A percentile compares a stretch with the other conserved stretches of the same genome.
phyloP scores from a whole-genome alignment of 2,797 vertebrate species.

The Coluber constrictor region DNA sequence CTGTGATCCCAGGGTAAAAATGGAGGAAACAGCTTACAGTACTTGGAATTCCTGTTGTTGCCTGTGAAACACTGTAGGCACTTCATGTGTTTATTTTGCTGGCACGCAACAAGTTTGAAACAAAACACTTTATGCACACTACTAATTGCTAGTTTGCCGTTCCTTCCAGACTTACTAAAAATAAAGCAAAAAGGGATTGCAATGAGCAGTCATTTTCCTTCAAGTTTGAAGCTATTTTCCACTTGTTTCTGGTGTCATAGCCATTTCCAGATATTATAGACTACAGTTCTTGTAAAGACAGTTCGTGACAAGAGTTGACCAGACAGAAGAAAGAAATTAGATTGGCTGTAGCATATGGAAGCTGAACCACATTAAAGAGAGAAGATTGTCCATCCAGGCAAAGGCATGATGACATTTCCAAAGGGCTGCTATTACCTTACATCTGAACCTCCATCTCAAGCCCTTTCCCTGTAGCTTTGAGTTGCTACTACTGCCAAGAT shows the following conservation, averaged over 20 bases:
- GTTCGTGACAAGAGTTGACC: neutral
- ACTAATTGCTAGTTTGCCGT: neutral
- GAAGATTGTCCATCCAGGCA: neutral
- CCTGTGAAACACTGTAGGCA: neutral
- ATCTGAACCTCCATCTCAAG: neutral
- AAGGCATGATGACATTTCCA: neutral
- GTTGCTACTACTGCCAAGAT: neutral
- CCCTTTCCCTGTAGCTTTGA: neutral
- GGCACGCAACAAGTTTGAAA: neutral
- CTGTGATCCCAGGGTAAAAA: neutral
- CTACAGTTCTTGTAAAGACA: neutral
- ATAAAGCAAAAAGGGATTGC: neutral
- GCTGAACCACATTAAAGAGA: neutral
- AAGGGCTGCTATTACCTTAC: neutral
- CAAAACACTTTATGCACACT: neutral
- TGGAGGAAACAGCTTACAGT: neutral
- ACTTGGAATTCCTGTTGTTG: neutral
- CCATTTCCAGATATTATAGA: neutral
- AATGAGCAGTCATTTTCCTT: neutral
- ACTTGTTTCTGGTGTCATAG: neutral
- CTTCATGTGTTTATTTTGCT: neutral
- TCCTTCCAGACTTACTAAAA: neutral
- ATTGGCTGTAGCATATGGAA: neutral
- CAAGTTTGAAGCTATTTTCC: neutral
- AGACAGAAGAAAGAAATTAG: neutral